Evolutionary conservation across 2,888 invertebrate species (phyloP).

Genomic region (Gymnoscelis rufifasciata): DNA sequence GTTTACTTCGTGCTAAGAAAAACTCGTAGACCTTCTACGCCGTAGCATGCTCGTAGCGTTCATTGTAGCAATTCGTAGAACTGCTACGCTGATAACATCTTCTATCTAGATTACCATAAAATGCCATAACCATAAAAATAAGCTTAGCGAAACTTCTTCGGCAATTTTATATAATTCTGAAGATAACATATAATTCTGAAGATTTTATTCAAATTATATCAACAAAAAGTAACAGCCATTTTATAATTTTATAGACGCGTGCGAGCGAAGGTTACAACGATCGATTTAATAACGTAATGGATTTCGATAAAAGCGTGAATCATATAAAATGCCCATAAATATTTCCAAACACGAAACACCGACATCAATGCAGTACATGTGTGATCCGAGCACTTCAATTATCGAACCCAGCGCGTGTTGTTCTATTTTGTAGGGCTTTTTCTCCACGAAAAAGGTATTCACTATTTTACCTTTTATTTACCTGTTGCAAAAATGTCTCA

Average conservation of each 20-base stretch:
- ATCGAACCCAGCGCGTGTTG: no score
- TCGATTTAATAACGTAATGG: slow-evolving; percentile 18
- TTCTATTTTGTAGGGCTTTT: no score
- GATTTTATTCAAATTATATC: no score
- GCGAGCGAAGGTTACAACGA: slow-evolving; percentile 14
- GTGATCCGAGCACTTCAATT: no score
- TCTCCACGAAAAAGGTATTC: no score
- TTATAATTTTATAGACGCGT: not conserved
- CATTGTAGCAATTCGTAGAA: slow-evolving; percentile 1
- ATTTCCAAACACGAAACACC: not conserved
- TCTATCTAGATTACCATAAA: not conserved
- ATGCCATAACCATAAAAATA: no score
- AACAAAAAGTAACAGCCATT: not conserved
- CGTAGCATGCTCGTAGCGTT: slow-evolving; percentile 1
- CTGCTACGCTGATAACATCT: slow-evolving; percentile 1
- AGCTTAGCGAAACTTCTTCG: no score
- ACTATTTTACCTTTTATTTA: no score
- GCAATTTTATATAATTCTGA: no score
- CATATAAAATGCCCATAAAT: not conserved
- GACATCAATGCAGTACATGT: not conserved
- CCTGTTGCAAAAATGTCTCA: no score
- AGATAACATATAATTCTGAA: not conserved
- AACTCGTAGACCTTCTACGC: slow-evolving; percentile 1
- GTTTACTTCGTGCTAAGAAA: not conserved
- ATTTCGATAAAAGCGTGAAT: slow-evolving; percentile 19